Base-by-base conservation (phyloP, 2,113 vertebrate genomes). In the Saccopteryx bilineata region DNA sequence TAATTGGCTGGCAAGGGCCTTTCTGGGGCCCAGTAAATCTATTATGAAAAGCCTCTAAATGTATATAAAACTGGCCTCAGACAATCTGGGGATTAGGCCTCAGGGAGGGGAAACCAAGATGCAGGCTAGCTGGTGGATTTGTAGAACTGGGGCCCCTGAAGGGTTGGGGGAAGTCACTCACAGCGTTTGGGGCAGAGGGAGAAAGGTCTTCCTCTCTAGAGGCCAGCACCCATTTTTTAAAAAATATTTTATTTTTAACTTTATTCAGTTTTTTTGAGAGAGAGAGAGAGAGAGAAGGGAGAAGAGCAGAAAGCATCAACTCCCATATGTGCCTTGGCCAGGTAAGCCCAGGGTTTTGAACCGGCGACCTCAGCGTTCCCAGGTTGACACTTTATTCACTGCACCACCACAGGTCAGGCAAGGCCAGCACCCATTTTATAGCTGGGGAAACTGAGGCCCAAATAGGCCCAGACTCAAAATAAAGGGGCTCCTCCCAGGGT, bases 31-130 rank as follows among this genome's bases (percentile, higher is more conserved):
- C 92, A 18, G 83, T 56, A 93, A 94, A 94, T 88, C 96, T 95
- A 92, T 94, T 87, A 93, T 86, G 95, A 96, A 96, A 97, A 97
- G 95, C 96, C 85, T 95, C 81, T 96, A 94, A 95, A 96, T 96
- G 92, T 94, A 92, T 96, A 94, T 96, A 96, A 97, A 97, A 96
- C 89, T 84, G 12, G 76, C 90, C 92, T 80, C 93, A 18, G 12
- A 95, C 96, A 94, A 95, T 91, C 75, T 63, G 0, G 11, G 96
- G 90, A 96, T 97, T 97, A 97, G 84, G 90, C 65, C 5, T 5
- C 48, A 0, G 56, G 86, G 97, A 95, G 90, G 92, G 87, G 97
- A 96, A 95, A 92, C 94, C 68, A n/a, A 96, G 96, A 95, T 21
- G 75, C 7, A 0, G 90, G 69, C 87, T 24, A 33, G 82, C 76